Evolutionary conservation across 2,113 vertebrate genomes (phyloP).

Genomic region (Lampris incognitus): DNA sequence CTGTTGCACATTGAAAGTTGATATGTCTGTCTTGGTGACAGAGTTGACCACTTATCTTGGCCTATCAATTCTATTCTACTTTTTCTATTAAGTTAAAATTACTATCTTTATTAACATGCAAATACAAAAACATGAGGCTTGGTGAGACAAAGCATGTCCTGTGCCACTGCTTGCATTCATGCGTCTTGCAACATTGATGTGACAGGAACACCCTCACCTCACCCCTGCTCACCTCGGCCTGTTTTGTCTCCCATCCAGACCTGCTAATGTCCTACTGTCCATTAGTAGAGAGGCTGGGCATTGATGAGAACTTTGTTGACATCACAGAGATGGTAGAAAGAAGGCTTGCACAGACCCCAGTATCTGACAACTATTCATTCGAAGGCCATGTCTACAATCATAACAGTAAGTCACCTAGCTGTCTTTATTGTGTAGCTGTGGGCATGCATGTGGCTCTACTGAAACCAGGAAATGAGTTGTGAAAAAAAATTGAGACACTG

Average conservation of each 20-base stretch:
- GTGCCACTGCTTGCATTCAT: too few relatives aligned
- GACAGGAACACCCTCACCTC: too few relatives aligned
- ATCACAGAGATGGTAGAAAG: constrained; percentile 86
- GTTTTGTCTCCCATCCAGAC: constrained; percentile 73
- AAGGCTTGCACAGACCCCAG: constrained; percentile 64
- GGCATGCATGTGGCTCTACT: constrained; percentile 19
- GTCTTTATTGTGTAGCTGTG: not conserved
- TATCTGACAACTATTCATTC: constrained; percentile 57
- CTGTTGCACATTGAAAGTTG: too few relatives aligned
- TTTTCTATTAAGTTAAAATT: too few relatives aligned
- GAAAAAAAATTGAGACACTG: constrained; percentile 32
- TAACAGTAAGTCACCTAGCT: constrained; percentile 74
- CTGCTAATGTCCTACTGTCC: constrained; percentile 88
- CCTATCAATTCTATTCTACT: too few relatives aligned
- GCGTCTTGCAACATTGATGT: too few relatives aligned
- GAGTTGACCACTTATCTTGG: too few relatives aligned
- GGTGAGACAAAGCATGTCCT: too few relatives aligned
- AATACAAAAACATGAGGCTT: too few relatives aligned
- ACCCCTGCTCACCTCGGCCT: constrained; percentile 18
- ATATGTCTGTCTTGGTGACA: too few relatives aligned
- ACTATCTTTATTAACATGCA: too few relatives aligned
- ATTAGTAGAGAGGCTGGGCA: constrained; percentile 90
- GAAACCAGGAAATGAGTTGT: constrained; percentile 50
- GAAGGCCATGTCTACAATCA: constrained; percentile 86
- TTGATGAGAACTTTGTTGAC: constrained; percentile 95